Conservation (phyloP, 2,797 vertebrate genomes). For the Uromys caudimaculatus region DNA sequence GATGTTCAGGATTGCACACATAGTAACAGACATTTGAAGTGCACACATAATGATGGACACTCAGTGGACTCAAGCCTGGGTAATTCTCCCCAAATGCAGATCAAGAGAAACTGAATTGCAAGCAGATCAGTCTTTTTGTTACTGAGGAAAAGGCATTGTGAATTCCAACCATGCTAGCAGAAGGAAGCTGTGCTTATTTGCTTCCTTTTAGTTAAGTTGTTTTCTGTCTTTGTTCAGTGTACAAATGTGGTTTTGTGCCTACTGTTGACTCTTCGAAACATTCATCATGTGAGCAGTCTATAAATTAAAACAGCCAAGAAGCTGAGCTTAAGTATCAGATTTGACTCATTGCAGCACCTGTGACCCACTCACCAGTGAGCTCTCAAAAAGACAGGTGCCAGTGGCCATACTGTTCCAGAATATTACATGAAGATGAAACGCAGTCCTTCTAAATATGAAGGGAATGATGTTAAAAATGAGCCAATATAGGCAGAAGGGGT, state of each 20-base stretch:
- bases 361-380: rapidly evolving
- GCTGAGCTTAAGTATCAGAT: not conserved
- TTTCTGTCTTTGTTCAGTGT: not conserved
- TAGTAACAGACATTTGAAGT: not conserved
- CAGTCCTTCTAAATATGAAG: not conserved
- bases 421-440: not conserved
- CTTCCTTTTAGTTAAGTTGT: not conserved
- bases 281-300: not conserved
- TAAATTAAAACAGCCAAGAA: not conserved
- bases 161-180: rapidly evolving
- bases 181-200: not conserved
- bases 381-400: not conserved
- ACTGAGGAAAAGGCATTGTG: not conserved
- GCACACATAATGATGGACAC: too few relatives aligned
- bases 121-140: not conserved
- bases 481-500: not conserved
- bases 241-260: not conserved
- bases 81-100: not conserved
- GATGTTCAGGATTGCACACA: not conserved
- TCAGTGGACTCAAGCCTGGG: not conserved
- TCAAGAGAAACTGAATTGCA: not conserved
- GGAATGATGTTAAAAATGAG: not conserved
- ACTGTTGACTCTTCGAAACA: not conserved
- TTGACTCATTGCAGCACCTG: not conserved
- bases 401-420: not conserved